phyloP scores from a whole-genome alignment of 2,797 vertebrate genomes.

The Semaprochilodus insignis region DNA sequence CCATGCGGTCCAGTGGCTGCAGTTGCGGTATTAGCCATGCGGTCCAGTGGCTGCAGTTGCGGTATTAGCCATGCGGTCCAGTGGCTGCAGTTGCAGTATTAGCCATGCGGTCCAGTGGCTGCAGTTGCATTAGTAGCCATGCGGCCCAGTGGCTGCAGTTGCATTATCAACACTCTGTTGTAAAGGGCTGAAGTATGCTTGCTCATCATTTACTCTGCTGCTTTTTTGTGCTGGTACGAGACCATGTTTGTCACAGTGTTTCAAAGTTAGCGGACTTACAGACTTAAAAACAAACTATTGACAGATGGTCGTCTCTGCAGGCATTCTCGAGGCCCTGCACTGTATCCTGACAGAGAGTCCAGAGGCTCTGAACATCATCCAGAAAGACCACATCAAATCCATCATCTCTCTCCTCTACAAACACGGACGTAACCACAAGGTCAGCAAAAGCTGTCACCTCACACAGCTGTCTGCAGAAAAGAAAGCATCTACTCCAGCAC shows the following conservation, averaged over 20 bases:
- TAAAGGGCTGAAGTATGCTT: no score
- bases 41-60: no score
- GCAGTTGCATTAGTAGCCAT: no score
- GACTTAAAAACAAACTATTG: constrained; percentile 10
- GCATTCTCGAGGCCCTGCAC: constrained; percentile 96
- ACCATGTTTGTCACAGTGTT: background rate
- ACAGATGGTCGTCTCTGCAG: constrained; percentile 68
- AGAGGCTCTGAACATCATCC: constrained; percentile 96
- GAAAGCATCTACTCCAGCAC: background rate
- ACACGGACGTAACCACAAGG: constrained; percentile 97
- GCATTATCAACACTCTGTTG: no score
- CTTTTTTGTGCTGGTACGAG: no score
- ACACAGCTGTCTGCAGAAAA: constrained; percentile 2
- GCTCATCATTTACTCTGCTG: no score
- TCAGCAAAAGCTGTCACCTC: constrained; percentile 62
- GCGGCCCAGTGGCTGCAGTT: no score
- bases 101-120: no score
- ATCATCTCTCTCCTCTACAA: constrained; percentile 98
- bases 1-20: no score
- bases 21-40: no score
- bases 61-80: no score
- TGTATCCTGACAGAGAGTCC: constrained; percentile 97
- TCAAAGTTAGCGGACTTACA: background rate
- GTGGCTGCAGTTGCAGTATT: no score
- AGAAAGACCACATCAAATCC: constrained; percentile 93